Evolutionary conservation across 2,888 invertebrate genomes (phyloP).

Genomic region (Cenopis cana): DNA sequence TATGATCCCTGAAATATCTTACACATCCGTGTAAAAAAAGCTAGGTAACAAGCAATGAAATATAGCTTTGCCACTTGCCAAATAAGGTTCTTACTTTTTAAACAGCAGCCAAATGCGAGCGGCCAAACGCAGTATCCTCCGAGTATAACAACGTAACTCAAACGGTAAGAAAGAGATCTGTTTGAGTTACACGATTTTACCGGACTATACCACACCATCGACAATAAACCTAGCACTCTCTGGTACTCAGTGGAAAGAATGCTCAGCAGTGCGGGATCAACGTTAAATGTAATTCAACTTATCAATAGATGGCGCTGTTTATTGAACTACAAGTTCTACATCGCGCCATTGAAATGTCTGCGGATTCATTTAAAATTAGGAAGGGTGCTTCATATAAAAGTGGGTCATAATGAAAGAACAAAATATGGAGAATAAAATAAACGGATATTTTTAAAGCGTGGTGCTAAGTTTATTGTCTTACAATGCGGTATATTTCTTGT

Average conservation of each 20-base stretch:
- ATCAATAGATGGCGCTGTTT: background rate
- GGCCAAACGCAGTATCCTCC: background rate
- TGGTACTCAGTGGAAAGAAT: background rate
- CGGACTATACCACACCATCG: conserved; percentile 1
- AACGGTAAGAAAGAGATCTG: conserved; percentile 25
- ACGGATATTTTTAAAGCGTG: background rate
- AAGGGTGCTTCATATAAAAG: background rate
- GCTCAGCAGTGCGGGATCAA: background rate
- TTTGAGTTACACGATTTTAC: conserved; percentile 25
- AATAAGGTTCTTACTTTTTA: background rate
- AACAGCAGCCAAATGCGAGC: conserved; percentile 4
- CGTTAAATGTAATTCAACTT: background rate
- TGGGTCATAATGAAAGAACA: background rate
- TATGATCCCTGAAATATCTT: background rate
- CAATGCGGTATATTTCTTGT: conserved; percentile 8
- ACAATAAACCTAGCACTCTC: conserved; percentile 11
- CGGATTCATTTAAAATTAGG: background rate
- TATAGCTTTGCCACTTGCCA: background rate
- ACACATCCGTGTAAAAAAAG: background rate
- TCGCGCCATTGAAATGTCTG: background rate
- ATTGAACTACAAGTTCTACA: background rate
- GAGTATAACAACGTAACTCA: conserved; percentile 25
- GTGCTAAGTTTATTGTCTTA: conserved; percentile 23
- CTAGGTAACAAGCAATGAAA: background rate
- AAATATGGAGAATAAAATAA: background rate